These are phyloP conservation scores for Maniola jurtina DNA, from an alignment of 1,140 invertebrate species.

Conservation along the genomic window DNA sequence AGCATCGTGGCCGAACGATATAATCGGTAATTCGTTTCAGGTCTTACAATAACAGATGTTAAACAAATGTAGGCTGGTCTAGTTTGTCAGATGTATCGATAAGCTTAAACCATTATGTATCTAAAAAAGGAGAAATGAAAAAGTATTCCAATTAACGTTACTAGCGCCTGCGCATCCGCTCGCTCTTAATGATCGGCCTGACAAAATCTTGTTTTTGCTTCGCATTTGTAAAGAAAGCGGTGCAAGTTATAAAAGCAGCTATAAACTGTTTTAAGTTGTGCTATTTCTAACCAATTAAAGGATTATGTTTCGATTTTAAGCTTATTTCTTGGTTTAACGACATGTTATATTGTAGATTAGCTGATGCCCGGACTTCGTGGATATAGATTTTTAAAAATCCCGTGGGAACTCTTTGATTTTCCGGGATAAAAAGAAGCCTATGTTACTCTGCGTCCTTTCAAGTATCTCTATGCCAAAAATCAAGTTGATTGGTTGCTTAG, in stretches of 20 bases:
- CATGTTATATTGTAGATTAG: no score
- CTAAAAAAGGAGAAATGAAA: conserved; percentile 47
- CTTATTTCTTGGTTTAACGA: no score
- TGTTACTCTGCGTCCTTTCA: no score
- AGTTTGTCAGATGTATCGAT: conserved; percentile 13
- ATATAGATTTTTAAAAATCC: no score
- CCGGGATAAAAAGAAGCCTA: no score
- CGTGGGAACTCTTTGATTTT: no score
- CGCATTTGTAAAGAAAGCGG: conserved; percentile 30
- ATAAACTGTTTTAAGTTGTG: no score
- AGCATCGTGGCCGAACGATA: background rate
- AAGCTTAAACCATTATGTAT: conserved; percentile 11
- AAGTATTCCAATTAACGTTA: conserved; percentile 64
- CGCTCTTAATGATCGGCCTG: conserved; percentile 55
- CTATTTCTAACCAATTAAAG: no score
- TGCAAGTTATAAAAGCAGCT: conserved; percentile 34
- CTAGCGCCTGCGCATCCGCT: conserved; percentile 61
- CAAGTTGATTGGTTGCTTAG: no score
- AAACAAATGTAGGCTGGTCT: conserved; percentile 9
- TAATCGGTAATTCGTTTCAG: background rate
- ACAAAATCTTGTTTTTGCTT: conserved; percentile 71
- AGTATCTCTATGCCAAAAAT: no score
- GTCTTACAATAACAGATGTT: conserved; percentile 21
- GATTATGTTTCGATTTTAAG: no score
- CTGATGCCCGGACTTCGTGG: no score